phyloP scores from a whole-genome alignment of 2,888 invertebrate genomes.

The Drosophila prolongata region DNA sequence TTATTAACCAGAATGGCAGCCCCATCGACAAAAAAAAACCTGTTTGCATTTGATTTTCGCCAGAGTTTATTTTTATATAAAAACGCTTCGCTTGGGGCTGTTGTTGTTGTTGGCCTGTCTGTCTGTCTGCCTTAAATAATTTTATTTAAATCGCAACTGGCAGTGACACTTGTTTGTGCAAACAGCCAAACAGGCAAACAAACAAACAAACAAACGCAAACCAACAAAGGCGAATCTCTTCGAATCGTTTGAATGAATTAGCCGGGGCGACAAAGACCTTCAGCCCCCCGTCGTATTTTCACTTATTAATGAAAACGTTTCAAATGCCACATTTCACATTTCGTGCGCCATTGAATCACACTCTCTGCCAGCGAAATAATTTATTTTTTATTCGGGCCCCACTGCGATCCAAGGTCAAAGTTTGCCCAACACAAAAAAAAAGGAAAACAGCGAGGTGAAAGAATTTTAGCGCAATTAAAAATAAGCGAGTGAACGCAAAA shows the following conservation, averaged over 20 bases:
- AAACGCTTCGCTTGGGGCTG: conserved; percentile 16
- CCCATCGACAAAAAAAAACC: conserved; percentile 52
- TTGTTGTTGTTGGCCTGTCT: conserved; percentile 20
- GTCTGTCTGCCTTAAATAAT: conserved; percentile 64
- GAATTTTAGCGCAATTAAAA: conserved; percentile 67
- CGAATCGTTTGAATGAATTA: conserved; percentile 61
- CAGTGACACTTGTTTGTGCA: conserved; percentile 69
- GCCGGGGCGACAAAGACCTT: conserved; percentile 33
- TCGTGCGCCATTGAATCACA: conserved; percentile 61
- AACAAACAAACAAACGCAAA: conserved; percentile 51
- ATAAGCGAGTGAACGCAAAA: conserved; percentile 49
- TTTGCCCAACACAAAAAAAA: conserved; percentile 42
- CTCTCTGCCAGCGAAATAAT: conserved; percentile 30
- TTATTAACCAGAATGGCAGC: conserved; percentile 47
- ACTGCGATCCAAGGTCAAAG: conserved; percentile 67
- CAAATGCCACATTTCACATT: conserved; percentile 65
- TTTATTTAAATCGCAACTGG: conserved; percentile 68
- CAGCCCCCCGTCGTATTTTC: conserved; percentile 21
- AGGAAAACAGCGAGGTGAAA: conserved; percentile 20
- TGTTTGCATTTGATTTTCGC: conserved; percentile 63
- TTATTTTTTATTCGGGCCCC: conserved; percentile 35
- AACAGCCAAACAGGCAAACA: conserved; percentile 60
- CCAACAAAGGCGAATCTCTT: conserved; percentile 36
- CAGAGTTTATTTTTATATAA: conserved; percentile 42
- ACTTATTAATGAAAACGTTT: conserved; percentile 76